Evolutionary conservation across 1,140 invertebrate genomes (phyloP).

Genomic region (Drosophila setifemur): DNA sequence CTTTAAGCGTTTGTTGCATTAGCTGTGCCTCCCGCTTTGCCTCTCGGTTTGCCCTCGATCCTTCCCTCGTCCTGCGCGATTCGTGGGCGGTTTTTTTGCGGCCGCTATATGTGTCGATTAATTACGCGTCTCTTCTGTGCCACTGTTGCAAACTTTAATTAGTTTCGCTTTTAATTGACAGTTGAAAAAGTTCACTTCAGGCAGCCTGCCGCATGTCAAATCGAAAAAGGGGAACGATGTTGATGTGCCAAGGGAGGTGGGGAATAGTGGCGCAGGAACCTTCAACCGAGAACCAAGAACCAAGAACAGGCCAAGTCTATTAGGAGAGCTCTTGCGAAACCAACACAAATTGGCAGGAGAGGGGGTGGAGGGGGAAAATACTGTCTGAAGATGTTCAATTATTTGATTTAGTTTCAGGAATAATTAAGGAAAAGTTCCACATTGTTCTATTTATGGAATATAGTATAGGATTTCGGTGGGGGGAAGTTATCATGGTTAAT

Average conservation of each 20-base stretch:
- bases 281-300: neutral
- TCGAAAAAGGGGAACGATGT: neutral
- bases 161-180: constrained; percentile 77
- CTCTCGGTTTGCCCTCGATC: neutral
- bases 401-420: no score
- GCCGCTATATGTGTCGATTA: constrained; percentile 63
- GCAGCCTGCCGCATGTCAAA: constrained; percentile 42
- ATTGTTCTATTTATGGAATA: no score
- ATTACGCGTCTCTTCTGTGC: constrained; percentile 65
- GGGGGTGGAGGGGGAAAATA: no score
- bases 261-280: no score
- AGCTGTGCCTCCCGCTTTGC: constrained; percentile 5
- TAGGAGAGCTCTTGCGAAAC: no score
- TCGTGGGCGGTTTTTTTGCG: constrained; percentile 28
- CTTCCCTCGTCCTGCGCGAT: neutral
- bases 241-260: neutral
- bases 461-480: no score
- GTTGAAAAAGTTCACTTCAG: constrained; percentile 69
- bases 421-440: no score
- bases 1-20: constrained; percentile 64
- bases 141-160: constrained; percentile 74
- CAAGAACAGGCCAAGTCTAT: neutral
- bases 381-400: no score
- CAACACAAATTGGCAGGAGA: no score
- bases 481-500: no score